These are phyloP conservation scores for Thereva unica DNA, from an alignment of 2,888 invertebrate genomes.

Conservation along the genomic window DNA sequence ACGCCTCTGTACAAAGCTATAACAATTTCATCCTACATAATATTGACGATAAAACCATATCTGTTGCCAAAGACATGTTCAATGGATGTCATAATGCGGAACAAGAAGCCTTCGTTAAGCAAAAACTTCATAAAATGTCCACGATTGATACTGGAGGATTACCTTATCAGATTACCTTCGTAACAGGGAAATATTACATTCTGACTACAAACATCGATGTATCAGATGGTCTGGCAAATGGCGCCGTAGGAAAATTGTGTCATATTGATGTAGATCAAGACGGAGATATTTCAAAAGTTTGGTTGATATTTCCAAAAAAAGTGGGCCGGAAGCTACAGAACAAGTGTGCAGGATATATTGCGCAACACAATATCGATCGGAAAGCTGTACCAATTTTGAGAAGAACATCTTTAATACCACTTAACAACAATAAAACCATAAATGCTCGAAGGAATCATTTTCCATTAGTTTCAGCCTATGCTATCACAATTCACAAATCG, in stretches of 20 bases:
- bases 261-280: constrained; percentile 41
- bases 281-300: neutral
- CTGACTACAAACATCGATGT: constrained; percentile 46
- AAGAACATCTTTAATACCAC: too few species aligned
- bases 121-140: constrained; percentile 43
- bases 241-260: constrained; percentile 44
- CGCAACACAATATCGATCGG: constrained; percentile 7
- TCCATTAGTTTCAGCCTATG: too few species aligned
- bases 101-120: constrained; percentile 33
- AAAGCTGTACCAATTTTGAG: constrained; percentile 19
- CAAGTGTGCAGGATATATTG: constrained; percentile 8
- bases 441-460: too few species aligned
- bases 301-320: constrained; percentile 30
- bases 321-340: constrained; percentile 17
- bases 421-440: too few species aligned
- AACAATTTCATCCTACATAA: too few species aligned
- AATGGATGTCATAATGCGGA: constrained; percentile 22
- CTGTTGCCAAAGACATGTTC: too few species aligned
- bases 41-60: too few species aligned
- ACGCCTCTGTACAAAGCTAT: too few species aligned
- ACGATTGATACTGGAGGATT: constrained; percentile 45
- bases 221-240: constrained; percentile 46
- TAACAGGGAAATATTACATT: constrained; percentile 40
- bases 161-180: constrained; percentile 43
- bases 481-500: too few species aligned